Base-by-base conservation (phyloP, 2,888 invertebrate genomes). In the Drosophila neonasuta region DNA sequence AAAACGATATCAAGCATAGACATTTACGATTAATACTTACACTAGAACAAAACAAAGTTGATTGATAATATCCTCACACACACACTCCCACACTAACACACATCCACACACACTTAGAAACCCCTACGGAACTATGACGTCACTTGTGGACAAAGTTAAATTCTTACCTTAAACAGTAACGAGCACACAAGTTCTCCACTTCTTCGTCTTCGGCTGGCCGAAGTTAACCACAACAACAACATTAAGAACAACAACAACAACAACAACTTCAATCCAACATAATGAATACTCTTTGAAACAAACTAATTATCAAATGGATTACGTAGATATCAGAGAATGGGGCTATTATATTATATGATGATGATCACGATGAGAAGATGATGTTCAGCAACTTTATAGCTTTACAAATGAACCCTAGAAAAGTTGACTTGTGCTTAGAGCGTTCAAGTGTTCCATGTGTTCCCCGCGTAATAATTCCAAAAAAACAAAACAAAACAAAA, bases 191-290 rank as follows among this genome's bases (percentile, higher is more conserved):
- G 58, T 58, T 41, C 41, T 45, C 46, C 46, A 11, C 7, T 32
- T 39, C 24, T 24, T 24, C 24, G 52, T 72, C 64, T 71, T 74
- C 74, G 74, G 74, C 74, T 49, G 74, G 74, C 77, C 74, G 74
- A 52, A 58, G 74, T 51, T 54, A 8, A 39, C 46, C 34, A 30
- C 29, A 56, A 50, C 34, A 57, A 45, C 5, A 44, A 32, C 11
- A 60, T 50, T 17, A 10, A 46, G 42, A 24, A 15, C 24, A 61
- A 20, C 29, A 56, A 46, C 29, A 56, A 46, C 29, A 13, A 13
- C 13, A 58, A 52, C 17, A 17, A 45, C 42, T 55, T 36, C 4
- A 44, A 34, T n/a, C n/a, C 13, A 61, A 46, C 24, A 10, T 44
- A 46, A 15, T n/a, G 15, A 61, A 71, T 67, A 62, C 75, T 75